A percentile compares a stretch with the other conserved stretches of the same genome.
Conservation (phyloP, 2,113 vertebrate genomes). For the Nicator chloris region DNA sequence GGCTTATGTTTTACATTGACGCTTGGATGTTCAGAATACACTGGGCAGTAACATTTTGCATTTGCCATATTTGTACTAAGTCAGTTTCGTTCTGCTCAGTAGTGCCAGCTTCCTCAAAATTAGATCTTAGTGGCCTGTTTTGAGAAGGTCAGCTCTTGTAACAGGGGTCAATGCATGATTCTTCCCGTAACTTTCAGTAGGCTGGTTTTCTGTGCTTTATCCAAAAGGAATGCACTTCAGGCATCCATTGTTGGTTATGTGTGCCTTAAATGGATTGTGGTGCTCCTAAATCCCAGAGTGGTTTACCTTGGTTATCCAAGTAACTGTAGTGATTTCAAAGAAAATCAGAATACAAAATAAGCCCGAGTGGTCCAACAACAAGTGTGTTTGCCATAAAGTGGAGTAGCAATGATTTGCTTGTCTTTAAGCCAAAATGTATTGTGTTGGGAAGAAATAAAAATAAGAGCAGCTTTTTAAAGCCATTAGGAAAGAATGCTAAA, state of each 20-base stretch:
- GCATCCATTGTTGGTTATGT: fast-evolving
- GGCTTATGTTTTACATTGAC: background rate
- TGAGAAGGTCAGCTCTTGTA: background rate
- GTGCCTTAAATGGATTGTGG: background rate
- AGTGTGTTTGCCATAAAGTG: background rate
- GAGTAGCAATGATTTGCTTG: background rate
- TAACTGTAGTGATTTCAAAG: background rate
- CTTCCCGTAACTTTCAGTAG: background rate
- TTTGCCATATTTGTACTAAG: background rate
- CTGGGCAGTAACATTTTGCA: background rate
- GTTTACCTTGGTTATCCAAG: background rate
- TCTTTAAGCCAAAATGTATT: background rate
- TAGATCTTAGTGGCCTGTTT: background rate
- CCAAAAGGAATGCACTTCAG: background rate
- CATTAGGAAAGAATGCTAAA: background rate
- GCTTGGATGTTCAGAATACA: background rate
- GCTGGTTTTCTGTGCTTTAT: background rate
- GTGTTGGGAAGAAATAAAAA: background rate
- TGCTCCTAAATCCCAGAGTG: background rate
- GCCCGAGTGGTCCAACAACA: background rate
- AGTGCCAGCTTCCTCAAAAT: background rate
- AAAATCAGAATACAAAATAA: background rate
- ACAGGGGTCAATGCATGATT: background rate
- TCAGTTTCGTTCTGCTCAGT: background rate
- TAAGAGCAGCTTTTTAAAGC: background rate